Evolutionary conservation across 2,797 vertebrate genomes (phyloP).

Genomic region (Oreochromis mossambicus): DNA sequence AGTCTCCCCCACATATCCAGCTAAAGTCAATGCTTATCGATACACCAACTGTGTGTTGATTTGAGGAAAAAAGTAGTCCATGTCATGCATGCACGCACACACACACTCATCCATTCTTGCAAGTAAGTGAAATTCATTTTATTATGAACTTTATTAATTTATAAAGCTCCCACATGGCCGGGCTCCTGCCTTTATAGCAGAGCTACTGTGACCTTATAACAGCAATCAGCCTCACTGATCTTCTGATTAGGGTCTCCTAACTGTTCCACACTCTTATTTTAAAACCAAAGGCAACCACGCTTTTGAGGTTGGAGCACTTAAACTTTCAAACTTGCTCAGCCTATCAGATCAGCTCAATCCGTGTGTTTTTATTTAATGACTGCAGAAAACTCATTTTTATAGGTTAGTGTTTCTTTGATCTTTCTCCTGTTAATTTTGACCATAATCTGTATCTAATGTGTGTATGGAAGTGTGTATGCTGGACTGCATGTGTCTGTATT

Average conservation of each 20-base stretch:
- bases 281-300: background rate
- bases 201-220: background rate
- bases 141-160: no score
- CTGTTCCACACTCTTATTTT: background rate
- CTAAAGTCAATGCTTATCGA: background rate
- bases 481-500: background rate
- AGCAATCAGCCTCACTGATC: background rate
- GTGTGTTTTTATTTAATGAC: background rate
- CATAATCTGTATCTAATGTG: background rate
- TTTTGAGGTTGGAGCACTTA: background rate
- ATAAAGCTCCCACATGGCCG: no score
- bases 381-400: background rate
- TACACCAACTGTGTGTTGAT: background rate
- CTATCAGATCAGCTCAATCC: background rate
- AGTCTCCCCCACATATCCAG: background rate
- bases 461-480: background rate
- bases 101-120: no score
- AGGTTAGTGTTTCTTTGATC: background rate
- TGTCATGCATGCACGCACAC: fast-evolving
- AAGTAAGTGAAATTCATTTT: no score
- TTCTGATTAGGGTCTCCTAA: background rate
- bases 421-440: background rate
- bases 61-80: background rate
- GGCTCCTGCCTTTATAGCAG: background rate
- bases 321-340: background rate